Percentiles rank a stretch among this genome's conserved stretches.
Conservation (phyloP, 2,113 vertebrate genomes). For the Phainopepla nitens region DNA sequence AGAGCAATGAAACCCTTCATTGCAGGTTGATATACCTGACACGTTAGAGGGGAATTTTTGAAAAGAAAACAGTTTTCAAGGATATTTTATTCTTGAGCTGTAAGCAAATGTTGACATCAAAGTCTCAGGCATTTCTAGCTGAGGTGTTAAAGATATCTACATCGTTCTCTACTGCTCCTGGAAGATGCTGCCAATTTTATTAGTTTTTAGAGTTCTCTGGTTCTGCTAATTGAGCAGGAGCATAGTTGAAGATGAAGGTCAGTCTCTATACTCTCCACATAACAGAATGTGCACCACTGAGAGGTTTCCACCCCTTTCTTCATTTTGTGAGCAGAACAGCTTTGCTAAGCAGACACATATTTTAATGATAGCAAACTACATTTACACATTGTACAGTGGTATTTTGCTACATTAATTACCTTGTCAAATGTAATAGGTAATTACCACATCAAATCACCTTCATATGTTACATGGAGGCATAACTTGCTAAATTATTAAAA, state of each 20-base stretch:
- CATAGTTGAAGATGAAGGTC: background rate
- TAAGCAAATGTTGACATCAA: background rate
- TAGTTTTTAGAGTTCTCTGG: background rate
- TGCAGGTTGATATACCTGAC: background rate
- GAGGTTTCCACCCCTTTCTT: slow-evolving; percentile 24
- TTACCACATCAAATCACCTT: slow-evolving; percentile 76
- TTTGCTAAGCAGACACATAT: slow-evolving; percentile 66
- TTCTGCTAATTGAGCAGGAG: background rate
- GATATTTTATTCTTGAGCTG: background rate
- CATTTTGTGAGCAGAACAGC: background rate
- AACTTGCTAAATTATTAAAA: slow-evolving; percentile 61
- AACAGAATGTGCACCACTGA: background rate
- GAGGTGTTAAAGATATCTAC: background rate
- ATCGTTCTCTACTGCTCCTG: background rate
- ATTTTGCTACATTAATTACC: slow-evolving; percentile 79
- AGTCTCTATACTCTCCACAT: background rate
- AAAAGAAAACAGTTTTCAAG: background rate
- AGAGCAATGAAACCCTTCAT: background rate
- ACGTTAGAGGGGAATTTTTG: background rate
- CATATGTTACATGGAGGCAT: slow-evolving; percentile 37
- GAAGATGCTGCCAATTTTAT: background rate
- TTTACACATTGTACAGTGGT: slow-evolving; percentile 69
- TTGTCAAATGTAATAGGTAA: slow-evolving; percentile 77
- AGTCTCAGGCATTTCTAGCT: background rate
- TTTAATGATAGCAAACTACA: slow-evolving; percentile 70